Base-by-base conservation (phyloP, 1,140 invertebrate species). In the Cyclina sinensis region DNA sequence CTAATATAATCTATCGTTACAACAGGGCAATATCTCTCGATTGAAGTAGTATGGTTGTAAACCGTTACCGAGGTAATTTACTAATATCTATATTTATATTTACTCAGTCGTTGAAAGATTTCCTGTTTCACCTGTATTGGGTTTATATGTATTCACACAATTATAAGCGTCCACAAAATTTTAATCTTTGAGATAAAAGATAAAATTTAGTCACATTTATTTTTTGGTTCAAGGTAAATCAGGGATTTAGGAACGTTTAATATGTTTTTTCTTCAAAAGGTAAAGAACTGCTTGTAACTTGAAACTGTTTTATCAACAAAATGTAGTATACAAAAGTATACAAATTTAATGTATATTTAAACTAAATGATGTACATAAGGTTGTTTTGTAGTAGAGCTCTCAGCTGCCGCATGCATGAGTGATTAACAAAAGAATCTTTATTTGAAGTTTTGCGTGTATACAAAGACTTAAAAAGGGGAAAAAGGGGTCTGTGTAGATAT, bases 61-160 rank as follows among this genome's bases (percentile, higher is more conserved):
- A 46, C 74, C 35, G 85, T 87, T 87, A 48, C 74, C 76, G 24
- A 2, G 85, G 85, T 37, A 51, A 87, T 87, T 68, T 80, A 78
- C 51, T 80, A 87, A 87, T 87, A 87, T 87, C 85, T 87, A 87
- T 80, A 87, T 87, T 87, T 87, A 54, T 80, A 87, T 80, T 80
- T 87, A 87, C 85, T 87, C 76, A 87, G 70, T 68, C 54, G 57
- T 80, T 74, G 30, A 78, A 59, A 32, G 73, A 86, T 86, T 86
- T 86, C 84, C 85, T 76, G 85, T 54, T 84, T 84, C 82, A 57
- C 59, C 43, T 68, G 27, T 54, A 37, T 84, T n/a, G 27, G 37
- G 12, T 46, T 43, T n/a, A 39, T 84, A 84, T 35, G 27, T 84
- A 84, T 84, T 73, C 65, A 81, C 79, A 48, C 70, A 48, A 48